Evolutionary conservation across 2,113 vertebrate genomes (phyloP), one percentile per base, ranked within the genome.

Genomic region (Halichoerus grypus): DNA sequence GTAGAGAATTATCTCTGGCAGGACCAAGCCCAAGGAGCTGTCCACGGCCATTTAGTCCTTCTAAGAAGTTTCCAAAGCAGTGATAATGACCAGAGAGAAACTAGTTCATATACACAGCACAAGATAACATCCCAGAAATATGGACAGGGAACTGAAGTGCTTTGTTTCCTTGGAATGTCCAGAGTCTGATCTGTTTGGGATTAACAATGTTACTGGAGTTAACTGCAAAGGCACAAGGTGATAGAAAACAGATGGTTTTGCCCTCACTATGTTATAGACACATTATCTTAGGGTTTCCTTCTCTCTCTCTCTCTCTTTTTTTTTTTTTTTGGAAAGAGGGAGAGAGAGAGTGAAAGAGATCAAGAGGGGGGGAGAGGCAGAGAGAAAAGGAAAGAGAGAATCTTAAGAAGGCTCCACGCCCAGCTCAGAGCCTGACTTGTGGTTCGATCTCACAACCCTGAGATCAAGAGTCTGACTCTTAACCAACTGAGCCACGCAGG

Each of bases 171-270:
- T 96, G 65, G 18, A 51, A 84, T n/a, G 6, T 89, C 89, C 91
- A 94, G 26, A 8, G 26, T 91, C 67, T 93, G 91, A 57, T 96
- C 85, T 96, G 92, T 61, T 97, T 97, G 93, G 49, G 59, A 95
- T 98, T 97, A 97, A 69, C 77, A 88, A 9, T 94, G 77, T 94
- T 95, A 72, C 39, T 93, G 21, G 81, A 92, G 49, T 97, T 88
- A 94, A 94, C 69, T 85, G 82, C 53, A 93, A 96, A 96, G 72
- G 61, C 59, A 88, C 14, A 69, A 93, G 67, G 42, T 83, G 55
- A 97, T 98, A 26, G 26, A 74, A 97, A 94, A 95, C 95, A 97
- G 95, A 97, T 93, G 92, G 72, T n/a, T 77, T 89, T 33, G 42
- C 28, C 74, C 46, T 79, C 22, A 49, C 76, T 72, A 28, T 93